A percentile compares a stretch with the other conserved stretches of the same genome.
These are phyloP conservation scores for Marcusenius ussheri DNA, from an alignment of 2,113 vertebrate species.

Conservation along the genomic window DNA sequence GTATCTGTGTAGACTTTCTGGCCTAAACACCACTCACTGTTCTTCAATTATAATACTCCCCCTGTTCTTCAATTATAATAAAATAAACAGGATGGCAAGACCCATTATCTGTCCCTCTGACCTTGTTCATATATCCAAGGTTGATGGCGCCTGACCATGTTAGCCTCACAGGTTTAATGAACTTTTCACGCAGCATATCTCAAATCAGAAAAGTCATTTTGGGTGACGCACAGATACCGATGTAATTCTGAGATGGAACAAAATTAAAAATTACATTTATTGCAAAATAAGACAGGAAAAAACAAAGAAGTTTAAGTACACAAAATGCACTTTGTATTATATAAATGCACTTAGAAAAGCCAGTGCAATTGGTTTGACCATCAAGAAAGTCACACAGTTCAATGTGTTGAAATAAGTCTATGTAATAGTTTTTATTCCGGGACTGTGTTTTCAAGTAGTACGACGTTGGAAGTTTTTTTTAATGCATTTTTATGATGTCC, in stretches of 20 bases:
- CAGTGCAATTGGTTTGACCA: background rate
- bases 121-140: slow-evolving; percentile 16
- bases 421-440: background rate
- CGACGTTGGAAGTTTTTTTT: slow-evolving; percentile 33
- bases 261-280: background rate
- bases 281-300: background rate
- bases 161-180: background rate
- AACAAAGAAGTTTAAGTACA: background rate
- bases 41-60: too few species aligned
- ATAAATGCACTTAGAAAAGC: background rate
- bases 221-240: background rate
- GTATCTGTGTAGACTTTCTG: background rate
- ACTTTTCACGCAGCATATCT: background rate
- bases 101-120: slow-evolving; percentile 7
- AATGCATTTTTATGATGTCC: slow-evolving; percentile 43
- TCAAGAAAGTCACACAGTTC: background rate
- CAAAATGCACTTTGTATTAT: background rate
- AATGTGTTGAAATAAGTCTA: background rate
- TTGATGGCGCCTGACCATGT: background rate
- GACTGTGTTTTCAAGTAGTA: slow-evolving; percentile 14
- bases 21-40: background rate
- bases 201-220: slow-evolving; percentile 15
- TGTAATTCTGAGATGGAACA: slow-evolving; percentile 9
- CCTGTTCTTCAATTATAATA: background rate
- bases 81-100: background rate